Conservation (phyloP, 2,888 invertebrate species). For the Oligia fasciuncula region DNA sequence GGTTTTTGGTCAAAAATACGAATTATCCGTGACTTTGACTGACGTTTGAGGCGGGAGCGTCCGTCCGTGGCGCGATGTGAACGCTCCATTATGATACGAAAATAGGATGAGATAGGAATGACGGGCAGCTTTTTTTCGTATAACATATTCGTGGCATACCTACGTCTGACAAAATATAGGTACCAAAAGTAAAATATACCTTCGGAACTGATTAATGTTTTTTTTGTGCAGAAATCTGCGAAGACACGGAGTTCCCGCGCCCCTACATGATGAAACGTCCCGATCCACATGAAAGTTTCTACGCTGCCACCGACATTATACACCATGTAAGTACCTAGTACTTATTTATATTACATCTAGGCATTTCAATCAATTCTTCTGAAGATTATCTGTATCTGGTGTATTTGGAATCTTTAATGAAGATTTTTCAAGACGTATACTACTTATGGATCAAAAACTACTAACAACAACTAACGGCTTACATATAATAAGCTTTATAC, state of each 20-base stretch:
- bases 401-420: background rate
- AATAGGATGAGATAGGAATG: slow-evolving; percentile 44
- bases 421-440: background rate
- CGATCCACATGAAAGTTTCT: slow-evolving; percentile 91
- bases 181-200: background rate
- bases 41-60: slow-evolving; percentile 49
- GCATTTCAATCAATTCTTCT: background rate
- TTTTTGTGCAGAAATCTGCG: slow-evolving; percentile 83
- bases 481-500: no score
- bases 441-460: background rate
- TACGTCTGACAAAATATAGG: slow-evolving; percentile 28
- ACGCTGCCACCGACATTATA: slow-evolving; percentile 95
- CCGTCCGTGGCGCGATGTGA: slow-evolving; percentile 30
- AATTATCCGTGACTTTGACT: slow-evolving; percentile 62
- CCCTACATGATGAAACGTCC: slow-evolving; percentile 88
- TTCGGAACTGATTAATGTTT: slow-evolving; percentile 1
- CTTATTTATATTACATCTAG: slow-evolving; percentile 19
- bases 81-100: slow-evolving; percentile 42
- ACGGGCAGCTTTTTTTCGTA: slow-evolving; percentile 27
- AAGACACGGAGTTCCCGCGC: slow-evolving; percentile 85
- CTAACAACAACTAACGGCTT: no score
- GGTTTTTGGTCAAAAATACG: slow-evolving; percentile 66
- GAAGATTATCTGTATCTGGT: background rate
- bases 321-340: slow-evolving; percentile 87
- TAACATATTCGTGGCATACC: slow-evolving; percentile 10